Conservation (phyloP, 2,113 vertebrate species). For the Phylloscopus trochiloides region DNA sequence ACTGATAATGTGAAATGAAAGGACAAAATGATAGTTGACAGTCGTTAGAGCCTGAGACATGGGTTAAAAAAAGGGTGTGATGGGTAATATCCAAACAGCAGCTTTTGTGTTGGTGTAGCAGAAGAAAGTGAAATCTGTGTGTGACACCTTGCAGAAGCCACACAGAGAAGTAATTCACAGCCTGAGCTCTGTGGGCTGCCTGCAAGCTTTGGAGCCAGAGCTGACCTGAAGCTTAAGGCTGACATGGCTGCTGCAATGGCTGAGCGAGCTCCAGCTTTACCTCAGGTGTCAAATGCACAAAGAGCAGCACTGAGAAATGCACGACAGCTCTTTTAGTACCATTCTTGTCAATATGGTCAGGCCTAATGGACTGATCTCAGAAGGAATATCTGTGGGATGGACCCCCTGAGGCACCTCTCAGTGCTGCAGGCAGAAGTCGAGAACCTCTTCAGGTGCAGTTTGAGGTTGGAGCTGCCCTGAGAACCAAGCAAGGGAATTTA, state of each 20-base stretch:
- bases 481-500: neutral
- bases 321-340: neutral
- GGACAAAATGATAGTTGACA: neutral
- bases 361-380: neutral
- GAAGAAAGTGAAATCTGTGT: neutral
- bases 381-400: neutral
- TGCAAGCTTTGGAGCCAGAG: neutral
- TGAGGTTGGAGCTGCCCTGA: neutral
- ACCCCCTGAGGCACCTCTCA: neutral
- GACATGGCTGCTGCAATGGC: fast-evolving
- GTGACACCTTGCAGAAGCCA: neutral
- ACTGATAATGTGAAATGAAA: neutral
- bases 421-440: neutral
- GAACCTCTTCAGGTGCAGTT: neutral
- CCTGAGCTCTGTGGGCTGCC: neutral
- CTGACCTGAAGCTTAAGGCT: neutral
- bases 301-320: neutral
- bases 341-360: neutral
- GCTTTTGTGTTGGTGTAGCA: neutral
- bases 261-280: neutral
- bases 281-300: neutral
- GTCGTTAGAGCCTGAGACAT: neutral
- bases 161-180: neutral
- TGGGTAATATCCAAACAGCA: neutral
- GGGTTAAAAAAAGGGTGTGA: neutral